phyloP scores from a whole-genome alignment of 2,113 vertebrate species.

The Gymnarchus niloticus region DNA sequence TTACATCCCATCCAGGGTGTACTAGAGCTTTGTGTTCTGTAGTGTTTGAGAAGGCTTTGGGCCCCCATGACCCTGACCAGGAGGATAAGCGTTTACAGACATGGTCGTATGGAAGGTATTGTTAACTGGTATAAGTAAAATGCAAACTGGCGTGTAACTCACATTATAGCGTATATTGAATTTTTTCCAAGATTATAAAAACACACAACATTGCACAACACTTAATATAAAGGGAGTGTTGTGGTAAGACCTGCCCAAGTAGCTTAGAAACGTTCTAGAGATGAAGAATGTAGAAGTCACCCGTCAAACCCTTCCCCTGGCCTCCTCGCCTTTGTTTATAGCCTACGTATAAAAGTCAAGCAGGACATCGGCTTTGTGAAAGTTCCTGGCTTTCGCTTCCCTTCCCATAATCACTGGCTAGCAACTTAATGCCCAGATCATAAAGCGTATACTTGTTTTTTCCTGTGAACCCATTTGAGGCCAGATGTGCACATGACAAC shows the following conservation, averaged over 20 bases:
- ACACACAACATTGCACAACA: no score
- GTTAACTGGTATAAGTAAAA: neutral
- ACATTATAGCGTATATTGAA: no score
- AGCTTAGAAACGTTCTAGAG: neutral
- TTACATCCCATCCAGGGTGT: no score
- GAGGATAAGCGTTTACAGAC: no score
- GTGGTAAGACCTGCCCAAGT: neutral
- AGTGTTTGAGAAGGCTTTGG: no score
- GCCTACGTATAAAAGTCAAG: neutral
- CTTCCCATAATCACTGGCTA: neutral
- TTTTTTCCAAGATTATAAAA: no score
- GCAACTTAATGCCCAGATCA: neutral
- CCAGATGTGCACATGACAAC: conserved; percentile 15
- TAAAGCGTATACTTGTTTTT: conserved; percentile 6
- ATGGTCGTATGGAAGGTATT: no score
- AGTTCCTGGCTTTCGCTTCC: neutral
- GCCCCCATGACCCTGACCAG: no score
- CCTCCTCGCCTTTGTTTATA: neutral
- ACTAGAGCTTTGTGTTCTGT: no score
- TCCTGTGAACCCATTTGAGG: neutral
- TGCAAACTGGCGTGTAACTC: neutral
- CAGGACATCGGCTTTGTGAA: neutral
- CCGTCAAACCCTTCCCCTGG: neutral
- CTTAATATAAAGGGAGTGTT: neutral
- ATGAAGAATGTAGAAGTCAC: neutral